Percentiles rank a stretch among this genome's conserved stretches.
These are phyloP conservation scores for Chrysolina oricalcia DNA, from an alignment of 2,888 invertebrate genomes.

Conservation along the genomic window DNA sequence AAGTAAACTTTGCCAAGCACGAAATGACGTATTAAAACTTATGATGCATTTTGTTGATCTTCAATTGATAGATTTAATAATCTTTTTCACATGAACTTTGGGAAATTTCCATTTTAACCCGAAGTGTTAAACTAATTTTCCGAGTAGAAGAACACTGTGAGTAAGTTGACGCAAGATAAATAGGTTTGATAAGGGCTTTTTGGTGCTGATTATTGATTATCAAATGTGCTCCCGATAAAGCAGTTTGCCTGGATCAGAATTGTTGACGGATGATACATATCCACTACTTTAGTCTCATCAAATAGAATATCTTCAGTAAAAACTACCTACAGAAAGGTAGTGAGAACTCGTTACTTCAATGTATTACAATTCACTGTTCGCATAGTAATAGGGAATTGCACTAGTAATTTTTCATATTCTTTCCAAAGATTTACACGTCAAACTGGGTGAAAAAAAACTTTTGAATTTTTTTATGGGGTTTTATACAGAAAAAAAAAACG, in stretches of 20 bases:
- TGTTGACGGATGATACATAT: too few relatives aligned
- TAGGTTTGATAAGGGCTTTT: slow-evolving; percentile 4
- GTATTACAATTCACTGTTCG: too few relatives aligned
- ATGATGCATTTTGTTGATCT: slow-evolving; percentile 28
- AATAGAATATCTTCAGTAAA: too few relatives aligned
- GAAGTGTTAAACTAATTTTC: slow-evolving; percentile 9
- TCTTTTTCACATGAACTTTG: slow-evolving; percentile 10
- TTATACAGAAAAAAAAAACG: too few relatives aligned
- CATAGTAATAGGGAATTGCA: too few relatives aligned
- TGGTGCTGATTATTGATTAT: background rate
- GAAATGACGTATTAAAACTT: slow-evolving; percentile 36
- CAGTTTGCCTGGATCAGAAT: too few relatives aligned
- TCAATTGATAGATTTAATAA: slow-evolving; percentile 30
- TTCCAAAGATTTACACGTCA: too few relatives aligned
- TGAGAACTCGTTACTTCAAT: background rate
- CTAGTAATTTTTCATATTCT: too few relatives aligned
- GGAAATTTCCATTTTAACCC: slow-evolving; percentile 6
- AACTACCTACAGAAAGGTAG: too few relatives aligned
- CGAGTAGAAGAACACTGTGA: background rate
- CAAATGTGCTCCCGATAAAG: background rate
- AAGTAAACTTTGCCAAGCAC: slow-evolving; percentile 30
- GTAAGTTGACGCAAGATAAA: background rate
- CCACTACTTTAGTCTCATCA: too few relatives aligned
- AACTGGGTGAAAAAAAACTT: too few relatives aligned
- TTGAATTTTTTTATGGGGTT: too few relatives aligned